Conservation (phyloP, 1,140 invertebrate genomes). For the Pseudachorutes palmiensis region DNA sequence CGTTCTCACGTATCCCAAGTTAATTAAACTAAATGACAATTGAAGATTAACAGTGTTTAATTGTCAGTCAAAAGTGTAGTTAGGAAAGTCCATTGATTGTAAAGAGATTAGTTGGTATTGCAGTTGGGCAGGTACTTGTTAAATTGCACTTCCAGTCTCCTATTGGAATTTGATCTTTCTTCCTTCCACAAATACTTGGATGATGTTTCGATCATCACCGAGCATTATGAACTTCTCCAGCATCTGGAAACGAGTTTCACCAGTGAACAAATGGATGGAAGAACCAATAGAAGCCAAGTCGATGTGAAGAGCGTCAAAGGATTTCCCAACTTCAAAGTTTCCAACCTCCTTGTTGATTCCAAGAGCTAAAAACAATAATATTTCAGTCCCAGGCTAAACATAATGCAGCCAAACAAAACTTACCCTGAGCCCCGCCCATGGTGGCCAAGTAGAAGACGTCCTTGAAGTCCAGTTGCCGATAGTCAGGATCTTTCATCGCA, state of each 20-base stretch:
- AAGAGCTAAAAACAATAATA: conserved; percentile 51
- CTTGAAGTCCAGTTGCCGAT: conserved; percentile 56
- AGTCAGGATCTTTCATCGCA: conserved; percentile 41
- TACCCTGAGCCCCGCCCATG: conserved; percentile 11
- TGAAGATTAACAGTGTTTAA: too few relatives aligned
- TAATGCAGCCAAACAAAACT: background rate
- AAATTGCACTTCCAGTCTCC: too few relatives aligned
- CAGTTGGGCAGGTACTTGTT: too few relatives aligned
- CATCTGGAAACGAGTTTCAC: conserved; percentile 49
- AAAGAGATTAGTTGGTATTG: too few relatives aligned
- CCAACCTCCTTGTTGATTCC: conserved; percentile 62
- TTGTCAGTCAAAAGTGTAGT: too few relatives aligned
- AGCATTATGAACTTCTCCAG: conserved; percentile 71
- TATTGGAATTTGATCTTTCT: background rate
- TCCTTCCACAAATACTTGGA: conserved; percentile 64
- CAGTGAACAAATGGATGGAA: conserved; percentile 46
- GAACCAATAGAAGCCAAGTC: conserved; percentile 41
- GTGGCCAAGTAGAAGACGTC: conserved; percentile 59
- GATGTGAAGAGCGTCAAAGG: conserved; percentile 72
- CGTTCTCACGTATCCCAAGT: too few relatives aligned
- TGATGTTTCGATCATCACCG: conserved; percentile 76
- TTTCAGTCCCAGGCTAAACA: background rate
- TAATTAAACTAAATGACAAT: too few relatives aligned
- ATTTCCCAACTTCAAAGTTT: conserved; percentile 67
- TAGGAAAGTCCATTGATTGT: too few relatives aligned